phyloP scores from a whole-genome alignment of 1,140 invertebrate species.

The Euura saliciscinereae region DNA sequence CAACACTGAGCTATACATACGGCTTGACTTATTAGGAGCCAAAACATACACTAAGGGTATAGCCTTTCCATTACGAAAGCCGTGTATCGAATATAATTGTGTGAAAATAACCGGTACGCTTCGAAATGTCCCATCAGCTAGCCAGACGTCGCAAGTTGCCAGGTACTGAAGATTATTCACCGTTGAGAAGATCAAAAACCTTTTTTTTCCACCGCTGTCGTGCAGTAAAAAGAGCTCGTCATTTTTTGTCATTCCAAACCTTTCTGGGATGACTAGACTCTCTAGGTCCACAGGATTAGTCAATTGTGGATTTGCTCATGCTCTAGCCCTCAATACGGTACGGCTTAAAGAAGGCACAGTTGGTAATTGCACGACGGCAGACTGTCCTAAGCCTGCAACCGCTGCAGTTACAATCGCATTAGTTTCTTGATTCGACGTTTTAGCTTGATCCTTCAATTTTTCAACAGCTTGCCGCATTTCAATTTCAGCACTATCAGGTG shows the following conservation, averaged over 20 bases:
- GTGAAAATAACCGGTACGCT: slow-evolving; percentile 5
- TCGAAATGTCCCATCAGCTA: slow-evolving; percentile 12
- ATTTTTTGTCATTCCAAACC: slow-evolving; percentile 5
- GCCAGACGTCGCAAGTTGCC: slow-evolving; percentile 12
- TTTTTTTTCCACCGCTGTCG: slow-evolving; percentile 13
- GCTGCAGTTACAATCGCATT: slow-evolving; percentile 10
- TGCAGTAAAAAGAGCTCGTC: slow-evolving; percentile 11
- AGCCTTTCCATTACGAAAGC: slow-evolving; percentile 11
- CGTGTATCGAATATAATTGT: slow-evolving; percentile 17
- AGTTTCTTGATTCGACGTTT: not conserved
- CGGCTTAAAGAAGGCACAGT: not conserved
- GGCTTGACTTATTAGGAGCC: slow-evolving; percentile 3
- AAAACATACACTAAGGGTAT: slow-evolving; percentile 11
- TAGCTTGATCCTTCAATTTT: slow-evolving; percentile 15
- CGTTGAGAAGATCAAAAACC: slow-evolving; percentile 13
- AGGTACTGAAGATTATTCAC: not conserved
- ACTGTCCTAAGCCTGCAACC: not conserved
- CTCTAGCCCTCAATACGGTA: not conserved
- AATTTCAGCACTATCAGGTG: slow-evolving; percentile 9
- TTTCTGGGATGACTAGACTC: not conserved
- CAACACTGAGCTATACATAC: slow-evolving; percentile 11
- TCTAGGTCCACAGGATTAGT: not conserved
- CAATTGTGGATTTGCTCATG: not conserved
- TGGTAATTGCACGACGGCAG: slow-evolving; percentile 12
- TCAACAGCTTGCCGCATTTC: slow-evolving; percentile 7